Conservation (phyloP, 1,140 invertebrate species). For the Pachypeltis micranthus region DNA sequence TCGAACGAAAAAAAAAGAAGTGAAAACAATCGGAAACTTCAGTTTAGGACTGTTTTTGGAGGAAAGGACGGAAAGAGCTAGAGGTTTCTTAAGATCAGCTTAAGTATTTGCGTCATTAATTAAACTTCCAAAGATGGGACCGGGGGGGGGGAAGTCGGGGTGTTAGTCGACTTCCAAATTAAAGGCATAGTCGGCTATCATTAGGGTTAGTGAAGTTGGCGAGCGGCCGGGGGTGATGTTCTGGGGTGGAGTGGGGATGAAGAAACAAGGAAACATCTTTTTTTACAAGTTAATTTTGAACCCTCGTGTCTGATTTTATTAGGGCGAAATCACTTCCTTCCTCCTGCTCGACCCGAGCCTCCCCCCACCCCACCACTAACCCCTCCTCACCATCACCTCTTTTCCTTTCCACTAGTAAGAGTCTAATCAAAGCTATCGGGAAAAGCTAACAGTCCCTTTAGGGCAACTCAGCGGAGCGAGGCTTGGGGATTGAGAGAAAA, state of each 20-base stretch:
- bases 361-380: background rate
- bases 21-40: too few species aligned
- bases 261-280: slow-evolving; percentile 11
- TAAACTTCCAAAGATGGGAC: background rate
- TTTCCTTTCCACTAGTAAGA: too few species aligned
- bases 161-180: slow-evolving; percentile 2
- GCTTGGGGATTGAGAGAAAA: too few species aligned
- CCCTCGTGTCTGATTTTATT: slow-evolving; percentile 13
- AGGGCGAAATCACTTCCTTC: slow-evolving; percentile 10
- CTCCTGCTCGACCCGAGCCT: background rate
- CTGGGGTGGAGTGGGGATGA: background rate
- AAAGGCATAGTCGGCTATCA: background rate
- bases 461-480: too few species aligned
- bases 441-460: too few species aligned
- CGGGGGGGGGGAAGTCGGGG: background rate
- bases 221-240: too few species aligned
- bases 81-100: background rate
- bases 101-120: slow-evolving; percentile 3
- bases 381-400: too few species aligned
- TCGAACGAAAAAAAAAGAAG: too few species aligned
- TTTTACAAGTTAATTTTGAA: slow-evolving; percentile 15
- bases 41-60: slow-evolving; percentile 3
- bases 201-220: background rate
- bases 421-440: slow-evolving; percentile 9
- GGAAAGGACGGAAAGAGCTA: background rate